These are phyloP conservation scores for Istiophorus platypterus DNA, from an alignment of 2,113 vertebrate genomes.

Conservation along the genomic window DNA sequence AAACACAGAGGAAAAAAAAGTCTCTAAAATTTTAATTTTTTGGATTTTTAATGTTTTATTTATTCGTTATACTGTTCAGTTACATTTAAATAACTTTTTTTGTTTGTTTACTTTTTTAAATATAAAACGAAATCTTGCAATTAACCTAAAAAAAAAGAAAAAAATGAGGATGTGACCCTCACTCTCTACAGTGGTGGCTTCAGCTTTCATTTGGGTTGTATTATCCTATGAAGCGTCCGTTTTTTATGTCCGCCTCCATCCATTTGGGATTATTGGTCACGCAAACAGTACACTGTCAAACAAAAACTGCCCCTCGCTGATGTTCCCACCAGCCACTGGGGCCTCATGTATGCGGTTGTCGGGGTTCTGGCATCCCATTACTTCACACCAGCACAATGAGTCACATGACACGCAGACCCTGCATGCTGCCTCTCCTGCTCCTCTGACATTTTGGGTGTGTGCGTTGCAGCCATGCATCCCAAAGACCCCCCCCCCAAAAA, in stretches of 20 bases:
- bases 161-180: background rate
- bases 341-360: slow-evolving; percentile 12
- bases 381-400: slow-evolving; percentile 21
- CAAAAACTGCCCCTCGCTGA: slow-evolving; percentile 3
- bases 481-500: slow-evolving; percentile 1
- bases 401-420: slow-evolving; percentile 21
- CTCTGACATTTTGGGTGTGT: slow-evolving; percentile 47
- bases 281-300: background rate
- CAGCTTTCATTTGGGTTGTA: background rate
- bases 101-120: background rate
- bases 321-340: slow-evolving; percentile 22
- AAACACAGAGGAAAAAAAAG: no score
- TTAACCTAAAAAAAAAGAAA: no score
- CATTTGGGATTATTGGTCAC: background rate
- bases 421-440: slow-evolving; percentile 1
- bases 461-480: background rate
- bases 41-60: background rate
- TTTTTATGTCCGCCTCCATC: background rate
- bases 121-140: no score
- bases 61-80: no score
- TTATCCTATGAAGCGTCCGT: background rate
- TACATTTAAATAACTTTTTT: no score
- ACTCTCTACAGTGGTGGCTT: background rate
- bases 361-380: slow-evolving; percentile 1
- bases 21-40: background rate